These are phyloP conservation scores for Eira barbara DNA, from an alignment of 2,113 vertebrate species.

Conservation along the genomic window DNA sequence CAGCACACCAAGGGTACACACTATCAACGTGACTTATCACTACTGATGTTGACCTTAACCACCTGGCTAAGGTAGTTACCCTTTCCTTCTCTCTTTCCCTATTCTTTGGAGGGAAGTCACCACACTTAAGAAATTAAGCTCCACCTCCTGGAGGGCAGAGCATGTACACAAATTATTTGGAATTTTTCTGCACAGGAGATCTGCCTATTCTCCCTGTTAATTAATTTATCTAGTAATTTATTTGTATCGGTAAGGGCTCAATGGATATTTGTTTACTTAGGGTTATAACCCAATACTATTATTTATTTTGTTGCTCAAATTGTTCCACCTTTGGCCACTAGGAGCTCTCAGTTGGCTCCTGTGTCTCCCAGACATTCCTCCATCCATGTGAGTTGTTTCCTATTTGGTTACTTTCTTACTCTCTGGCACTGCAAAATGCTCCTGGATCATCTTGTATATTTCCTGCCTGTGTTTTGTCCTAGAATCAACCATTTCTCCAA, in stretches of 20 bases:
- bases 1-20: neutral
- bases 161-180: neutral
- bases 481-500: conserved; percentile 11
- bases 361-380: neutral
- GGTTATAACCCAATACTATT: neutral
- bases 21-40: neutral
- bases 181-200: neutral
- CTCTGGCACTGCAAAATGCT: neutral
- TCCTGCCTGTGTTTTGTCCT: neutral
- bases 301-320: neutral
- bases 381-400: neutral
- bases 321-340: neutral
- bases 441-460: neutral
- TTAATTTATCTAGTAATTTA: neutral
- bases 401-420: neutral
- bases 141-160: neutral
- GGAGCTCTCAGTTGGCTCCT: neutral
- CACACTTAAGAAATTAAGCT: neutral
- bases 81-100: neutral
- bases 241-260: neutral
- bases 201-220: neutral
- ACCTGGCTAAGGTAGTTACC: neutral
- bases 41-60: neutral
- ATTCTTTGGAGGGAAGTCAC: neutral
- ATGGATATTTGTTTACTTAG: neutral